Evolutionary conservation across 2,797 vertebrate species (phyloP).

Genomic region (Mycteria americana): DNA sequence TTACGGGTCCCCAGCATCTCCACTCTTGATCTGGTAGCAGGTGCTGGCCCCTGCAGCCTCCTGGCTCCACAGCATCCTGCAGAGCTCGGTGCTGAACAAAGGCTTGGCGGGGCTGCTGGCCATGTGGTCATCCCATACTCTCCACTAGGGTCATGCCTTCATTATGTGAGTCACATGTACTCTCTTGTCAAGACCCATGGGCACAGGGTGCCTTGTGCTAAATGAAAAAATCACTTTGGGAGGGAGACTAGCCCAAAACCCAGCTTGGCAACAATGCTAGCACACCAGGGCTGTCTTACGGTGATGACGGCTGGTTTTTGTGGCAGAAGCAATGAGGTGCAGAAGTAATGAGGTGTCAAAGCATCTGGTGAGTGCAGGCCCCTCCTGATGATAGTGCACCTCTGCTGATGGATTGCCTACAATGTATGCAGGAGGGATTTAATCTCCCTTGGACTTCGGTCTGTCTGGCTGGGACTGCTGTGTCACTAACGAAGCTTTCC

Average conservation of each 20-base stretch:
- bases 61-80: neutral
- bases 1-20: neutral
- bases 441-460: neutral
- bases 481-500: neutral
- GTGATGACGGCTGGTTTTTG: neutral
- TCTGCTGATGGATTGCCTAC: neutral
- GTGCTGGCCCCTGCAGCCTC: neutral
- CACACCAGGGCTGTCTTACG: neutral
- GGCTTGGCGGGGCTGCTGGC: neutral
- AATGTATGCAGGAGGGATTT: neutral
- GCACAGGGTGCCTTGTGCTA: neutral
- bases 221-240: neutral
- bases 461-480: neutral
- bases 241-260: neutral
- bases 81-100: neutral
- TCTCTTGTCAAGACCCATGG: neutral
- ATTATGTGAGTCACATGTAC: neutral
- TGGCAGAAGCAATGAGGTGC: neutral
- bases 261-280: neutral
- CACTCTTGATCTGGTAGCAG: neutral
- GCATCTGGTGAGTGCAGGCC: neutral
- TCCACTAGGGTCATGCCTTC: neutral
- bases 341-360: neutral
- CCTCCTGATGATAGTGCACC: neutral
- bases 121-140: neutral